Evolutionary conservation across 2,113 vertebrate species (phyloP).

Genomic region (Actinemys pallida): DNA sequence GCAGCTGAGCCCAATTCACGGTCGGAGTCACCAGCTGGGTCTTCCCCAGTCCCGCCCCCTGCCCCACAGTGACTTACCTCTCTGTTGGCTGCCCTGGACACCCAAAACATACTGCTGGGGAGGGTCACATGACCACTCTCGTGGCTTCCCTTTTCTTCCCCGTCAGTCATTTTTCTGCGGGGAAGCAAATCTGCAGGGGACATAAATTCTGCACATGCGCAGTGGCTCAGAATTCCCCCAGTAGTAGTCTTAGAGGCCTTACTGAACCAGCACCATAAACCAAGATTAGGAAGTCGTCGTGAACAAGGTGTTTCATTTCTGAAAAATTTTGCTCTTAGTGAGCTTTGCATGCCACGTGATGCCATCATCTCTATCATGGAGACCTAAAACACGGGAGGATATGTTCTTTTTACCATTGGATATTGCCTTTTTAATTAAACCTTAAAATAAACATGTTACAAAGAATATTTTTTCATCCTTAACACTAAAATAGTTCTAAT

Average conservation of each 20-base stretch:
- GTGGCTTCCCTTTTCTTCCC: too few relatives aligned
- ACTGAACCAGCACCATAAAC: background rate
- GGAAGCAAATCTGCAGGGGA: too few relatives aligned
- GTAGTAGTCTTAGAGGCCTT: background rate
- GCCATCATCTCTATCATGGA: background rate
- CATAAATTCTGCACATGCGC: too few relatives aligned
- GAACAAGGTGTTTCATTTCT: background rate
- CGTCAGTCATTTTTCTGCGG: too few relatives aligned
- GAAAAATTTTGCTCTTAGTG: background rate
- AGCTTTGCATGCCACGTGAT: background rate
- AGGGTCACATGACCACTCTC: too few relatives aligned
- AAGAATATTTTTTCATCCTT: background rate
- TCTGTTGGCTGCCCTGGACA: too few relatives aligned
- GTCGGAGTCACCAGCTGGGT: too few relatives aligned
- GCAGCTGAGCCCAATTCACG: too few relatives aligned
- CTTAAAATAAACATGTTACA: background rate
- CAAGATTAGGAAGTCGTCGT: background rate
- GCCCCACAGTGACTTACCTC: too few relatives aligned
- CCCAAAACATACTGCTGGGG: too few relatives aligned
- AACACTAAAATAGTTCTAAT: background rate
- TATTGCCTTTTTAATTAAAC: conserved; percentile 6
- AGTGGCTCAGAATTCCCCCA: too few relatives aligned
- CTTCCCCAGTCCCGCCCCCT: too few relatives aligned
- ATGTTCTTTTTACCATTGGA: background rate
- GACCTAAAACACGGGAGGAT: background rate